phyloP scores from a whole-genome alignment of 2,797 vertebrate species.

The Sciurus vulgaris region DNA sequence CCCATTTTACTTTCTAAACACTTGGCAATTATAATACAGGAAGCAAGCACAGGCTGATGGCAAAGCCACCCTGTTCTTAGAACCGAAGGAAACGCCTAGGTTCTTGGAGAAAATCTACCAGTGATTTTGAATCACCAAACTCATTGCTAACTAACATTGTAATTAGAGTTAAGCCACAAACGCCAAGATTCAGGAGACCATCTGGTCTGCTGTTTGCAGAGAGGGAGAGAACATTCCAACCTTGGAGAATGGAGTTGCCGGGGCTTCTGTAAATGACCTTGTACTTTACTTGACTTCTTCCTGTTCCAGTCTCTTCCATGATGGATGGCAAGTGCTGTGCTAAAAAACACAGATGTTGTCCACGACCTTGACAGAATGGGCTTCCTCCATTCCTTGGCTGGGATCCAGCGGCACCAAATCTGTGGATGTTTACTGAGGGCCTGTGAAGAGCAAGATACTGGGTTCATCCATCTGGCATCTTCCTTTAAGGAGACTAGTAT shows the following conservation, averaged over 20 bases:
- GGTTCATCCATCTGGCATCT: neutral
- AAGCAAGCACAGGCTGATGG: constrained; percentile 55
- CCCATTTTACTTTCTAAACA: constrained; percentile 68
- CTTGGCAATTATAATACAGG: constrained; percentile 60
- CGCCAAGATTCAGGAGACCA: constrained; percentile 74
- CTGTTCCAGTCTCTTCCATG: constrained; percentile 54
- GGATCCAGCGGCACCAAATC: constrained; percentile 47
- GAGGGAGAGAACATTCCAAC: constrained; percentile 66
- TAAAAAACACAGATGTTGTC: constrained; percentile 79
- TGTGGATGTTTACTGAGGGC: neutral
- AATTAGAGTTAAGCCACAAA: constrained; percentile 75
- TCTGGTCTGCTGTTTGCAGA: constrained; percentile 73
- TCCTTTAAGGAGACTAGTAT: constrained; percentile 1
- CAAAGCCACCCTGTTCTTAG: constrained; percentile 50
- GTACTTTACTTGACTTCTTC: constrained; percentile 72
- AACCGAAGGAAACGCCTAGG: neutral
- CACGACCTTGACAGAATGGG: constrained; percentile 70
- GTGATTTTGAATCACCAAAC: constrained; percentile 72
- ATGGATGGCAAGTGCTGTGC: constrained; percentile 72
- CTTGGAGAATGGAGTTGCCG: constrained; percentile 73
- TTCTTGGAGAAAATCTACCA: constrained; percentile 57
- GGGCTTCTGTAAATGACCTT: constrained; percentile 74
- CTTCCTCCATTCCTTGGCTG: constrained; percentile 58
- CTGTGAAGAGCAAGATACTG: neutral
- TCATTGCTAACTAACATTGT: constrained; percentile 78